phyloP scores from a whole-genome alignment of 2,113 vertebrate genomes.

The Podilymbus podiceps region DNA sequence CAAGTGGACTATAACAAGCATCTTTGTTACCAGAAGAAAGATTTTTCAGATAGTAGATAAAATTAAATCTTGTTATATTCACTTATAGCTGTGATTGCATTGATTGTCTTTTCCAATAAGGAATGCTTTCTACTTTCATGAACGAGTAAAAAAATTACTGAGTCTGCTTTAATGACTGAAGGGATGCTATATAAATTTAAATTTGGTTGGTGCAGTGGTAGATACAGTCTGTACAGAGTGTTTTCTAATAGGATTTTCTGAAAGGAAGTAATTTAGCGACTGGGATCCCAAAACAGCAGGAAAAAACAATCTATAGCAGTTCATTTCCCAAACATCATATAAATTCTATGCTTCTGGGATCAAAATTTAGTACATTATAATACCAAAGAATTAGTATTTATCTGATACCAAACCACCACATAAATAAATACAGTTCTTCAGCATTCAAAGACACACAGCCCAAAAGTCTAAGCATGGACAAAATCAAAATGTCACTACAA shows the following conservation, averaged over 20 bases:
- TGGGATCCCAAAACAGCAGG: not conserved
- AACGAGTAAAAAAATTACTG: not conserved
- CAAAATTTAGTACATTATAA: not conserved
- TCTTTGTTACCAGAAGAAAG: not conserved
- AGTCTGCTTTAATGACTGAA: not conserved
- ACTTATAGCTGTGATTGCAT: not conserved
- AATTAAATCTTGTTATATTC: not conserved
- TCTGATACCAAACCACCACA: not conserved
- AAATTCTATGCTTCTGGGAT: not conserved
- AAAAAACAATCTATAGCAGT: not conserved
- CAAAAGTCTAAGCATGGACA: not conserved
- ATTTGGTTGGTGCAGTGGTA: accelerated
- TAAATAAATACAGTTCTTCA: not conserved
- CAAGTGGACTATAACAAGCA: not conserved
- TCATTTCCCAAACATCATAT: not conserved
- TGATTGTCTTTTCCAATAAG: not conserved
- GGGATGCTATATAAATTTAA: not conserved
- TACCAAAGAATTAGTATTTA: not conserved
- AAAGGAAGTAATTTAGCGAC: slow-evolving; percentile 1
- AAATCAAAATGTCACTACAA: not conserved
- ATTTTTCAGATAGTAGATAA: not conserved
- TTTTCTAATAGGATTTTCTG: not conserved
- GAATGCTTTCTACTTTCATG: not conserved
- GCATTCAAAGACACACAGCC: not conserved
- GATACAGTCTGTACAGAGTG: not conserved